phyloP scores from a whole-genome alignment of 2,888 invertebrate species.

The Seira sanloemensis region DNA sequence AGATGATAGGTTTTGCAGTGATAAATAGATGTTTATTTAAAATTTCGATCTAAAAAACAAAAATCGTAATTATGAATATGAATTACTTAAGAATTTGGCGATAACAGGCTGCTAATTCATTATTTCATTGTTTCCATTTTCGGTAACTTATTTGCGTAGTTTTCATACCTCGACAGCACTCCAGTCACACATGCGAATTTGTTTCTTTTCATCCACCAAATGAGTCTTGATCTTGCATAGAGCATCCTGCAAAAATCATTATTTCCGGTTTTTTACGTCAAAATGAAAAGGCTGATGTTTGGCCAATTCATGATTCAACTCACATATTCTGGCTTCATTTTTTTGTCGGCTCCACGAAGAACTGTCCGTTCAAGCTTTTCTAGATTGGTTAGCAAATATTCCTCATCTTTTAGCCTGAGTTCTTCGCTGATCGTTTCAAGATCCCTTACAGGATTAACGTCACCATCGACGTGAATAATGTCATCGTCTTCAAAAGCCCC shows the following conservation, averaged over 20 bases:
- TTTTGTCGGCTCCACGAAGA: constrained; percentile 92
- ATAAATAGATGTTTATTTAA: constrained; percentile 97
- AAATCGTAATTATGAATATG: background rate
- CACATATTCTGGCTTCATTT: constrained; percentile 96
- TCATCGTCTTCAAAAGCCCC: constrained; percentile 98
- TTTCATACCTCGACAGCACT: constrained; percentile 93
- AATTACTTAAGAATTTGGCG: background rate
- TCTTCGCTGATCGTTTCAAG: constrained; percentile 97
- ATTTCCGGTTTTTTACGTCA: no score
- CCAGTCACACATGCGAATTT: constrained; percentile 95
- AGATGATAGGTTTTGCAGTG: constrained; percentile 98
- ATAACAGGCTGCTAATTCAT: no score
- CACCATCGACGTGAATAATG: constrained; percentile 98
- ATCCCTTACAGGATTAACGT: constrained; percentile 97
- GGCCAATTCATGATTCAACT: no score
- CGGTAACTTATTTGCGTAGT: no score
- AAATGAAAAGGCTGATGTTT: no score
- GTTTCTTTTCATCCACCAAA: constrained; percentile 92
- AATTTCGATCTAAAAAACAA: constrained; percentile 88
- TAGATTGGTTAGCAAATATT: constrained; percentile 86
- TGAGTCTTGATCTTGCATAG: constrained; percentile 89
- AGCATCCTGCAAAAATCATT: constrained; percentile 84
- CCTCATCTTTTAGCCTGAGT: constrained; percentile 94
- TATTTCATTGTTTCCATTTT: no score
- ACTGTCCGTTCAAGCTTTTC: constrained; percentile 92